These are phyloP conservation scores for Nesidiocoris tenuis DNA, from an alignment of 2,888 invertebrate species.

Conservation along the genomic window DNA sequence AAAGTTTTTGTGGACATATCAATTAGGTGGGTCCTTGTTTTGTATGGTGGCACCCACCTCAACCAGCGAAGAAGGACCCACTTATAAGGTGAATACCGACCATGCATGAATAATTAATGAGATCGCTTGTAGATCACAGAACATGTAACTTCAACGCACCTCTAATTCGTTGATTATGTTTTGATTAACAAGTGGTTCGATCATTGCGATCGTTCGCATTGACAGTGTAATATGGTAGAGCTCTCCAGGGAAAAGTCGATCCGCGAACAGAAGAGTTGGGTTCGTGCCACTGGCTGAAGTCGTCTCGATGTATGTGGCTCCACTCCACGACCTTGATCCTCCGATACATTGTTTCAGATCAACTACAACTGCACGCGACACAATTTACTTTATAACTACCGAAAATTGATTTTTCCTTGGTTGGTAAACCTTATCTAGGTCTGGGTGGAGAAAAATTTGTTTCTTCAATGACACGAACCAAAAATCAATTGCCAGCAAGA, in stretches of 20 bases:
- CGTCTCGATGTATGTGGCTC: slow-evolving; percentile 6
- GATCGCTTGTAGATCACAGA: background rate
- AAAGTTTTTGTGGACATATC: too few relatives aligned
- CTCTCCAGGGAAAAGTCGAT: background rate
- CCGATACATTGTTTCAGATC: slow-evolving; percentile 20
- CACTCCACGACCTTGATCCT: slow-evolving; percentile 20
- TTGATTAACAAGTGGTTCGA: background rate
- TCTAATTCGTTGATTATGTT: background rate
- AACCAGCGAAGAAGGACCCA: too few relatives aligned
- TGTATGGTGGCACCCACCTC: too few relatives aligned
- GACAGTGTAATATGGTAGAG: slow-evolving; percentile 19
- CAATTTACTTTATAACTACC: too few relatives aligned
- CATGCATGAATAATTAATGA: too few relatives aligned
- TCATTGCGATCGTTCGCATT: background rate
- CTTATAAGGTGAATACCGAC: too few relatives aligned
- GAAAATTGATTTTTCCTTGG: too few relatives aligned
- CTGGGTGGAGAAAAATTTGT: too few relatives aligned
- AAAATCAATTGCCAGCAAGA: too few relatives aligned
- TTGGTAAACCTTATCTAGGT: too few relatives aligned
- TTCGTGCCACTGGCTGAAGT: background rate
- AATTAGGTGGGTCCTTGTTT: too few relatives aligned
- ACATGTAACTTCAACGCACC: background rate
- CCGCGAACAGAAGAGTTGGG: slow-evolving; percentile 9
- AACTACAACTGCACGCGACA: background rate
- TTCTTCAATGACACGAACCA: too few relatives aligned